Evolutionary conservation across 2,797 vertebrate species (phyloP).

Genomic region (Atherinosoma microstoma): DNA sequence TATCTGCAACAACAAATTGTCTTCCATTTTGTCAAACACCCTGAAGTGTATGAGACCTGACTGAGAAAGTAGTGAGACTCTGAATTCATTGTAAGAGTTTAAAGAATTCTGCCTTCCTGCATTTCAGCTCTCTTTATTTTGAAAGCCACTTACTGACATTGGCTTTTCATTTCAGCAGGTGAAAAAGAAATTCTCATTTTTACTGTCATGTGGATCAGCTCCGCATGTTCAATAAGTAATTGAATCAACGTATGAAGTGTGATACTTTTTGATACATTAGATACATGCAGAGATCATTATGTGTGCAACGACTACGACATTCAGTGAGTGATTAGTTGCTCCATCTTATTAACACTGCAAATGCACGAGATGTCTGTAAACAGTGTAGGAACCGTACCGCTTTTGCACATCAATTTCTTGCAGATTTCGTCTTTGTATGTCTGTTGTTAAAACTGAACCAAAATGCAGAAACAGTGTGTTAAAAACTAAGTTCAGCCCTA

Average conservation of each 20-base stretch:
- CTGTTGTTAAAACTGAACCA: not conserved
- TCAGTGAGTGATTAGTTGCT: slow-evolving; percentile 7
- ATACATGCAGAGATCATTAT: slow-evolving; percentile 2
- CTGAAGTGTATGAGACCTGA: slow-evolving; percentile 17
- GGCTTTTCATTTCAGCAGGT: not conserved
- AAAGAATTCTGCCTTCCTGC: slow-evolving; percentile 13
- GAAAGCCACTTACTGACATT: not conserved
- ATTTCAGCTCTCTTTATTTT: slow-evolving; percentile 11
- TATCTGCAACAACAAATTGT: slow-evolving; percentile 47
- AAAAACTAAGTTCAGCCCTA: not conserved
- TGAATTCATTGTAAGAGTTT: slow-evolving; percentile 14
- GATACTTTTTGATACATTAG: slow-evolving; percentile 3
- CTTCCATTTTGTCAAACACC: slow-evolving; percentile 41
- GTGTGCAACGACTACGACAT: not conserved
- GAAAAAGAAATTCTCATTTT: slow-evolving; percentile 2
- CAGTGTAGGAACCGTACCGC: slow-evolving; percentile 4
- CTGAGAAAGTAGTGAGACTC: slow-evolving; percentile 9
- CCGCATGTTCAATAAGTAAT: slow-evolving; percentile 5
- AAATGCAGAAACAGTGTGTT: not conserved
- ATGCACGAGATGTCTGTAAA: slow-evolving; percentile 15
- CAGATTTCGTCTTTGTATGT: slow-evolving; percentile 5
- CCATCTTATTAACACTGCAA: slow-evolving; percentile 15
- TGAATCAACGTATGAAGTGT: not conserved
- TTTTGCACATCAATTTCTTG: slow-evolving; percentile 9
- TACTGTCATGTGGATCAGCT: not conserved